phyloP scores from a whole-genome alignment of 1,140 invertebrate genomes.

The Psilanteris sp. region DNA sequence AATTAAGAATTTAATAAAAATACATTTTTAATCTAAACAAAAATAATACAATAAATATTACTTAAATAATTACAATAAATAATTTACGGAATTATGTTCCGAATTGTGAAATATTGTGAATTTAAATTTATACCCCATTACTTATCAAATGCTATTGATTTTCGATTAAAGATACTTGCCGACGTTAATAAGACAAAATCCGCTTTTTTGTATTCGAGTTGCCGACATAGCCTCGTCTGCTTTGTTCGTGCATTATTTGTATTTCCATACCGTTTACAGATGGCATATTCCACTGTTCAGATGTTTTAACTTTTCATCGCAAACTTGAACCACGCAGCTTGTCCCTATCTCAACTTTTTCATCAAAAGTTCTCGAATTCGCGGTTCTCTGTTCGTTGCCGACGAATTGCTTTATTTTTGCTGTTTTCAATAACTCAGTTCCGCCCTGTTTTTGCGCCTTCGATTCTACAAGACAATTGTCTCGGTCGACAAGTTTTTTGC shows the following conservation, averaged over 20 bases:
- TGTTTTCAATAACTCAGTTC: constrained; percentile 46
- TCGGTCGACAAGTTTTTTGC: constrained; percentile 13
- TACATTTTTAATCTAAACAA: too few relatives aligned
- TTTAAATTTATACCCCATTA: constrained; percentile 18
- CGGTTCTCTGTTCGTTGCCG: constrained; percentile 33
- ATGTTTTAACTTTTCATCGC: constrained; percentile 49
- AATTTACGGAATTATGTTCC: too few relatives aligned
- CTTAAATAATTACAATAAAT: too few relatives aligned
- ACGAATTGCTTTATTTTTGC: constrained; percentile 37
- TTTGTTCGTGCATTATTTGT: constrained; percentile 40
- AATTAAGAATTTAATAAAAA: too few relatives aligned
- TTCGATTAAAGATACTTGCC: constrained; percentile 22
- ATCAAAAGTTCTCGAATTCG: constrained; percentile 69
- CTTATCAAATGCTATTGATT: constrained; percentile 33
- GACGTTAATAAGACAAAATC: constrained; percentile 24
- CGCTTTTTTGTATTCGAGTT: constrained; percentile 33
- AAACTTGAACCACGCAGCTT: constrained; percentile 39
- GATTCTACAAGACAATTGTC: constrained; percentile 27
- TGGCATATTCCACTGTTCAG: constrained; percentile 53
- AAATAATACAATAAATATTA: too few relatives aligned
- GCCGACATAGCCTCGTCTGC: constrained; percentile 35
- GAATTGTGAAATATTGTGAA: too few relatives aligned
- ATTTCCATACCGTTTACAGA: constrained; percentile 42
- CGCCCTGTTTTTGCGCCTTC: constrained; percentile 6
- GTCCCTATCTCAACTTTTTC: constrained; percentile 66